phyloP scores from a whole-genome alignment of 2,113 vertebrate genomes.

The Syngnathoides biaculeatus region DNA sequence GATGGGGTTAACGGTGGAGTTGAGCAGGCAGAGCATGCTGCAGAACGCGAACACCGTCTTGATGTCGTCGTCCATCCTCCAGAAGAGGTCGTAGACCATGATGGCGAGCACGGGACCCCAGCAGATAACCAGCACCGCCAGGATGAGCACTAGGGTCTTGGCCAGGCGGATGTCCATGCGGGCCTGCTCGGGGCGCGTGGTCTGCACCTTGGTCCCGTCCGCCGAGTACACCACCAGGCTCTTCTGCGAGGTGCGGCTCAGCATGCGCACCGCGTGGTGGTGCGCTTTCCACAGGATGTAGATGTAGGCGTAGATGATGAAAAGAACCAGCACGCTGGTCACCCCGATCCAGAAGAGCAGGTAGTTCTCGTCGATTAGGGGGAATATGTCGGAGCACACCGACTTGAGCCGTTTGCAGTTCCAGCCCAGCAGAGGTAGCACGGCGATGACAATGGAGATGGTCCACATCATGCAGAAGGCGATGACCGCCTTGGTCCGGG shows the following conservation, averaged over 20 bases:
- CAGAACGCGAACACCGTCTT: slow-evolving; percentile 99
- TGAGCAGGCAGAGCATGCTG: slow-evolving; percentile 96
- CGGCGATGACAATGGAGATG: slow-evolving; percentile 91
- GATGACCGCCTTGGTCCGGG: slow-evolving; percentile 93
- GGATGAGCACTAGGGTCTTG: slow-evolving; percentile 96
- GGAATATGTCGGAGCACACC: slow-evolving; percentile 96
- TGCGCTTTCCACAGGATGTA: slow-evolving; percentile 99
- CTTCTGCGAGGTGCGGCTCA: slow-evolving; percentile 94
- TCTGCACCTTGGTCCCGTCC: slow-evolving; percentile 93
- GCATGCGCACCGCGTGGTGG: slow-evolving; percentile 92
- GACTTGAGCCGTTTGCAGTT: slow-evolving; percentile 96
- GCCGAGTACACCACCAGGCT: slow-evolving; percentile 92
- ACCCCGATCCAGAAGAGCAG: slow-evolving; percentile 98
- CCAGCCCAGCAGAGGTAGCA: slow-evolving; percentile 96
- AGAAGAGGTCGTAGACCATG: slow-evolving; percentile 99
- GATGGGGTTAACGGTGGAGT: slow-evolving; percentile 97
- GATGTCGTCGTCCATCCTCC: slow-evolving; percentile 93
- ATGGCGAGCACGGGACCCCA: slow-evolving; percentile 97
- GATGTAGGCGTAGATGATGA: slow-evolving; percentile 98
- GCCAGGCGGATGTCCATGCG: slow-evolving; percentile 98
- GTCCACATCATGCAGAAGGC: slow-evolving; percentile 99
- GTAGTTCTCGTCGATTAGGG: slow-evolving; percentile 93
- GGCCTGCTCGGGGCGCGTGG: slow-evolving; percentile 89
- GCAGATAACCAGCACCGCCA: slow-evolving; percentile 96
- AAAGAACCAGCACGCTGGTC: slow-evolving; percentile 89